Evolutionary conservation across 2,797 vertebrate species (phyloP), one percentile per base, ranked within the genome.

Genomic region (Myotis findleyi): DNA sequence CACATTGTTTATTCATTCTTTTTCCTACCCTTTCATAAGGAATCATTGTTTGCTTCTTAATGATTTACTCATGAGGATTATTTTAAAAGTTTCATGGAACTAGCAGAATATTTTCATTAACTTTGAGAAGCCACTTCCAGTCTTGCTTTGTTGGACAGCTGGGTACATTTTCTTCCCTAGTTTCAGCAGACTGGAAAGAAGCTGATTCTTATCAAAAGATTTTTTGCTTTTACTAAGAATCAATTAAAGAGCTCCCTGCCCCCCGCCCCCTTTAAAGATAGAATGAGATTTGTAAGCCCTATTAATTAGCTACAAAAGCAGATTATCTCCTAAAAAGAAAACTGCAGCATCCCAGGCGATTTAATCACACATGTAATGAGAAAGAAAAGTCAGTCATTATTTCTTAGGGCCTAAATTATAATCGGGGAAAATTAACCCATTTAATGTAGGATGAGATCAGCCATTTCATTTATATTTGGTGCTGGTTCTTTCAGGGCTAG

Each of bases 221-320:
- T 91, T 96, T 96, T 96, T 96, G 55, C 38, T 87, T 91, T 95
- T 81, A 89, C 57, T 87, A 41, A 89, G 57, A 93, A 83, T 93
- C 73, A 87, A 77, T 93, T 96, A 88, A 94, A 82, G 72, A 75
- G 38, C 16, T 16, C 62, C 30, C 21, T 33, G 33, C 38, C 33
- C 55, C 33, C 20, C n/a, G 49, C 84, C 84, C 41, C 2, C 2
- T 36, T 57, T 25, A 27, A 87, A 95, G 53, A 76, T 44, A 93
- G 82, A 96, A 71, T 95, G 85, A 92, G 72, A 95, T 97, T 97
- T 96, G 91, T 85, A 95, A 95, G 81, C 27, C 18, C 44, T 68
- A 85, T 96, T 96, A 94, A 96, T 97, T 96, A 97, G 59, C 36
- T 88, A 82, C 49, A 69, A 89, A 79, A 91, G 73, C 75, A 96